phyloP scores from a whole-genome alignment of 2,113 vertebrate species.

The Copsychus sechellarum region DNA sequence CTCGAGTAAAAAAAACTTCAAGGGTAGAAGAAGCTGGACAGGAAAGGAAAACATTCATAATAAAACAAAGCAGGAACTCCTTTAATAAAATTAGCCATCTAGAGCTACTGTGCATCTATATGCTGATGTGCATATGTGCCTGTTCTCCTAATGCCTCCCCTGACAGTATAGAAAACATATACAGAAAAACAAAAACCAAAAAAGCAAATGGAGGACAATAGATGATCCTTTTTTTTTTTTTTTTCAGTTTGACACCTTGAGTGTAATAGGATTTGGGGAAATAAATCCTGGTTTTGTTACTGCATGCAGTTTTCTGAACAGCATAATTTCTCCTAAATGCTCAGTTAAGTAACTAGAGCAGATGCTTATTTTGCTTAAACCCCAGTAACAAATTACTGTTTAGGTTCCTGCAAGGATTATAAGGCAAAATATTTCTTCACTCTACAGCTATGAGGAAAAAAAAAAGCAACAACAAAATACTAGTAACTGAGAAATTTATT shows the following conservation, averaged over 20 bases:
- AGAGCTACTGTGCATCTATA: neutral
- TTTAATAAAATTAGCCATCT: neutral
- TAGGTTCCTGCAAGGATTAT: neutral
- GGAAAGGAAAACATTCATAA: neutral
- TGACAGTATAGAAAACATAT: neutral
- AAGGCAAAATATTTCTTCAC: neutral
- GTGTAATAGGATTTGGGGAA: neutral
- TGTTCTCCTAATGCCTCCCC: neutral
- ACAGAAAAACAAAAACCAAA: neutral
- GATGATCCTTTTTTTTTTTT: neutral
- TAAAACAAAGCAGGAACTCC: neutral
- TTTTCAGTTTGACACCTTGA: neutral
- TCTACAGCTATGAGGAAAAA: neutral
- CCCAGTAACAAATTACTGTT: neutral
- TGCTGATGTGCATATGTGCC: neutral
- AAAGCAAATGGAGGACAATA: neutral
- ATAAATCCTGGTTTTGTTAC: neutral
- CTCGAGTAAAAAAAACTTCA: neutral
- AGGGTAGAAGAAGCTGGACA: neutral
- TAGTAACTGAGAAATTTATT: neutral
- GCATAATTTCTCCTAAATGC: neutral
- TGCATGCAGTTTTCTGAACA: neutral
- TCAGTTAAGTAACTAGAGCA: neutral
- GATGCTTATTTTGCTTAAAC: neutral
- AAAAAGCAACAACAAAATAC: neutral